A percentile compares a stretch with the other conserved stretches of the same genome.
Evolutionary conservation across 2,113 vertebrate species (phyloP).

Genomic region (Orycteropus afer): DNA sequence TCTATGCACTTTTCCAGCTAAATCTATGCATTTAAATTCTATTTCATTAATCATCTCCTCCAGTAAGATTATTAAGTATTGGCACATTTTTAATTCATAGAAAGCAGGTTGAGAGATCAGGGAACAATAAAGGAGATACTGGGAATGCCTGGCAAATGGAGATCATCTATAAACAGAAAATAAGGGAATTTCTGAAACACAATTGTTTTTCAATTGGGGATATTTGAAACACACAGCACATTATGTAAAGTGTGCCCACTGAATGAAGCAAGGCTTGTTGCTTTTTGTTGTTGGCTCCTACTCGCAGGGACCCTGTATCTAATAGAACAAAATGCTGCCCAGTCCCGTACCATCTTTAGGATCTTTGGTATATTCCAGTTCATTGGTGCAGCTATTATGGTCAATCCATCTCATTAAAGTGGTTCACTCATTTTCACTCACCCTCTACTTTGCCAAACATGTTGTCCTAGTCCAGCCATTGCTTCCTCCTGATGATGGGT

Average conservation of each 20-base stretch:
- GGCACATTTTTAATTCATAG: constrained; percentile 1
- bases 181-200: not conserved
- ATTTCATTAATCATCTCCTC: not conserved
- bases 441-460: not conserved
- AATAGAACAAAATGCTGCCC: not conserved
- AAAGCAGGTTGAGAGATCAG: constrained; percentile 31
- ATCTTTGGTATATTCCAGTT: not conserved
- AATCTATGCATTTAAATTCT: constrained; percentile 8
- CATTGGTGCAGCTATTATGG: not conserved
- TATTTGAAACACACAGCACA: not conserved
- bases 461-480: not conserved
- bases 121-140: not conserved
- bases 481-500: not conserved
- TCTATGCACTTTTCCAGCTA: not conserved
- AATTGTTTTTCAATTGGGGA: not conserved
- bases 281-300: not conserved
- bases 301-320: not conserved
- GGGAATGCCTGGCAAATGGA: not conserved
- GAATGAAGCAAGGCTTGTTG: not conserved
- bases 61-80: not conserved
- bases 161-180: constrained; percentile 32
- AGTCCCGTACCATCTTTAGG: not conserved
- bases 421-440: not conserved
- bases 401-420: not conserved
- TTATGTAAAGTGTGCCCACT: not conserved